A percentile compares a stretch with the other conserved stretches of the same genome.
Evolutionary conservation across 2,888 invertebrate species (phyloP).

Genomic region (Drosophila algonquin): DNA sequence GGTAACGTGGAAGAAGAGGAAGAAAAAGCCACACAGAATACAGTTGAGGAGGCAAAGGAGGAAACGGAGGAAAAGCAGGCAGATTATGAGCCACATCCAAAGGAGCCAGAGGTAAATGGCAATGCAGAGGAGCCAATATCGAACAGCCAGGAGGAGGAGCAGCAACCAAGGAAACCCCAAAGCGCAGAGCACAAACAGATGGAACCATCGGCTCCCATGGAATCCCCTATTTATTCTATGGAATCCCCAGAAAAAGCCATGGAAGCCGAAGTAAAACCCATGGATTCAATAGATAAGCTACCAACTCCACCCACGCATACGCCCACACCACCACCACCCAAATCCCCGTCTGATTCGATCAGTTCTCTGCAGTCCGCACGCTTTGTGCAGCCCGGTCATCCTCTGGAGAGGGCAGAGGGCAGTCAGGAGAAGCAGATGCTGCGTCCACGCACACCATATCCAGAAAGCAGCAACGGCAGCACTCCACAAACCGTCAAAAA

Average conservation of each 20-base stretch:
- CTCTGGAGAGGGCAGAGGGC: constrained; percentile 36
- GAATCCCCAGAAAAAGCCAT: not conserved
- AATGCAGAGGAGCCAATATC: constrained; percentile 7
- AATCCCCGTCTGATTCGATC: constrained; percentile 66
- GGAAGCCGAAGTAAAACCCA: not conserved
- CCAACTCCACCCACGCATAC: constrained; percentile 57
- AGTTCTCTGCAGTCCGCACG: constrained; percentile 63
- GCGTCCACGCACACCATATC: constrained; percentile 82
- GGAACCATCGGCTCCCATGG: constrained; percentile 61
- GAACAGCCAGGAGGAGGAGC: not conserved
- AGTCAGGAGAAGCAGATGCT: constrained; percentile 62
- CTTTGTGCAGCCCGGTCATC: constrained; percentile 60
- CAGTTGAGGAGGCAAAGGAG: not conserved
- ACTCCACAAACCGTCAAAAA: constrained; percentile 72
- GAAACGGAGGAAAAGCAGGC: not conserved
- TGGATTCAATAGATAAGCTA: constrained; percentile 35
- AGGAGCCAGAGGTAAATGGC: constrained; percentile 40
- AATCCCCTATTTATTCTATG: constrained; percentile 30
- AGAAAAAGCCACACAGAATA: not conserved
- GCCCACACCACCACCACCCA: constrained; percentile 57
- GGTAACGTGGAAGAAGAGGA: constrained; percentile 42
- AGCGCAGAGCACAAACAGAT: constrained; percentile 1
- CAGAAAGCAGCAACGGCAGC: constrained; percentile 72
- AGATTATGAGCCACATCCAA: not conserved
- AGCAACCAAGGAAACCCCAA: not conserved